Base-by-base conservation (phyloP, 23 tunicate species). In the Trididemnum clinides region DNA sequence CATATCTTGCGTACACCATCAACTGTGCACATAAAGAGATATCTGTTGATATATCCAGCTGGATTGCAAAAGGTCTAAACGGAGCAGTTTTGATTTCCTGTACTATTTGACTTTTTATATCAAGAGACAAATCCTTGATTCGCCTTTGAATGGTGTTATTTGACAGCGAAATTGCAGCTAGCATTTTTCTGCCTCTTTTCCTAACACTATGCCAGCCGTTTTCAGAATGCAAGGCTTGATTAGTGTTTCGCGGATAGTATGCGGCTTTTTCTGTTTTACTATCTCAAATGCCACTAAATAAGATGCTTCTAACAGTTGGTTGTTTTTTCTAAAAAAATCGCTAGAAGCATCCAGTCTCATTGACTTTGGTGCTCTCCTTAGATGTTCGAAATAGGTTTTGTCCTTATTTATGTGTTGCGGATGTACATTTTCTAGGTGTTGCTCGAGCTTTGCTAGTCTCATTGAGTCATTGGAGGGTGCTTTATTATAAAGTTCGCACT, bases 21-120 rank as follows among this genome's bases (percentile, higher is more conserved):
- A 90, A 72, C 86, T 90, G 95, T 75, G 95, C 85, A 57, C 89
- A 85, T 33, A 84, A 84, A 20, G 88, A 59, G 0, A 89, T 54
- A 57, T 89, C 78, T 1, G 89, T 89, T 0, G 93, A 75, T 84
- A 84, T 85, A 84, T 89, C 93, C 57, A 89, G 63, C 49, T 84
- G 93, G 39, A 75, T 74, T 35, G 85, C 88, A 89, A 84, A 89
- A 81, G 84, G 79, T 32, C 83, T 50, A 83, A 83, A 83, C 15
- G 49, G 80, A 62, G 87, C 86, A 81, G 50, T 64, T 84, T 84
- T 89, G 62, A 73, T 84, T 64, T 89, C 76, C 80, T 89, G 78
- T 50, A 84, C 81, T 37, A 89, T 79, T 79, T 37, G 88, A 63
- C 83, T 76, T 72, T 84, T 84, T 33, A 84, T 87, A 57, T 58